Base-by-base conservation (phyloP, 2,113 vertebrate species). In the Protobothrops mucrosquamatus region DNA sequence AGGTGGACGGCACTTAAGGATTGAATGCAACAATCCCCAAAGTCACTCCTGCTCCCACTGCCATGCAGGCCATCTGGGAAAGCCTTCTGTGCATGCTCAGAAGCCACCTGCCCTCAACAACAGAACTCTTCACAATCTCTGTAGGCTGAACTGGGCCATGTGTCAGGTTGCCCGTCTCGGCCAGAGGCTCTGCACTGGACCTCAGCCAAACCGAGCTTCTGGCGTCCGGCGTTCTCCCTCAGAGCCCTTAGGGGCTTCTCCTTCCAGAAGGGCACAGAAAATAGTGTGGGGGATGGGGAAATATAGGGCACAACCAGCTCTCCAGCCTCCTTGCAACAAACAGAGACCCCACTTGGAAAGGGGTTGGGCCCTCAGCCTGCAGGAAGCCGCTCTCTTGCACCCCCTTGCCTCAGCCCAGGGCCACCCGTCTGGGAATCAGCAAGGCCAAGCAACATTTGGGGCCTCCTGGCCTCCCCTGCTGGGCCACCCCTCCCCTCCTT, bases 371-470 rank as follows among this genome's bases (percentile, higher is more conserved):
- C 22, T 24, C 24, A 51, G 22, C 86, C 24, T 29, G 51, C 48
- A 52, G 48, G 48, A n/a, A n/a, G 48, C 86, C 26, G 4, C 24
- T 61, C 24, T 1, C 59, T 61, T 61, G 59, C 1, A 24, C 59
- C 57, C 57, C 57, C 57, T 61, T 24, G 57, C 24, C 24, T 61
- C 57, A 26, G 0, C 20, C 56, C 20, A 22, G 55, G 6, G 20
- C 81, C 91, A 96, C 90, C 94, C 24, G 23, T 61, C 57, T 61
- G 24, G 3, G 57, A 95, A 91, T 89, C 96, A 96, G 96, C 95
- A 95, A 95, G 94, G 95, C 96, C 95, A 96, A 93, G 94, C 94
- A 69, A n/a, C 4, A 2, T 91, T 61, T 87, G 96, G 96, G 96
- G 97, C 95, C 91, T 94, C 29, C 91, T 93, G 93, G 94, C 94